A percentile compares a stretch with the other conserved stretches of the same genome.
Evolutionary conservation across 2,888 invertebrate genomes (phyloP).

Genomic region (Clepsis dumicolana): DNA sequence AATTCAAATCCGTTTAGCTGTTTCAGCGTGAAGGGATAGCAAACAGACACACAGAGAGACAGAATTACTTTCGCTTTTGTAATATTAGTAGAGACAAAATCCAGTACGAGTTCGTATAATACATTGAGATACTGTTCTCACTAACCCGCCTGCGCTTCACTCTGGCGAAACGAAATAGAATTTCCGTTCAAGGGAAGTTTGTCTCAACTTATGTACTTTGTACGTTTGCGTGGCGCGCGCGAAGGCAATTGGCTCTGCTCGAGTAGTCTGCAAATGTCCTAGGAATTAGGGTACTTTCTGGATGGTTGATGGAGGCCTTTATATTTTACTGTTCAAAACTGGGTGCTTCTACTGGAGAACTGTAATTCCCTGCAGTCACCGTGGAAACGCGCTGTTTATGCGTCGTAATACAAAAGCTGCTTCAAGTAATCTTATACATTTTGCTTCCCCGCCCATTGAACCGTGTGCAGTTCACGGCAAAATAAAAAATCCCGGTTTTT

Average conservation of each 20-base stretch:
- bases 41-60: no score
- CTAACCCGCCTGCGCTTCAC: neutral
- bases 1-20: no score
- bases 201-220: conserved; percentile 20
- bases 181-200: conserved; percentile 31
- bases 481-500: no score
- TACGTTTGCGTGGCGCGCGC: conserved; percentile 9
- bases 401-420: no score
- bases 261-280: conserved; percentile 7
- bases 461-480: no score
- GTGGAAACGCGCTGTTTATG: no score
- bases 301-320: neutral
- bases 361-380: neutral
- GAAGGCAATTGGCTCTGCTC: conserved; percentile 2
- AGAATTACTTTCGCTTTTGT: no score
- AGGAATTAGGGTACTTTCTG: conserved; percentile 10
- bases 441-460: no score
- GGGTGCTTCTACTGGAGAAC: neutral
- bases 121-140: conserved; percentile 12
- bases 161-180: conserved; percentile 31
- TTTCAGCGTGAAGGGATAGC: no score
- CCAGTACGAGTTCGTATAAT: neutral
- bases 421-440: no score
- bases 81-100: no score
- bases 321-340: neutral